phyloP scores from a whole-genome alignment of 2,797 vertebrate genomes.

The Paramormyrops hopkinsi region DNA sequence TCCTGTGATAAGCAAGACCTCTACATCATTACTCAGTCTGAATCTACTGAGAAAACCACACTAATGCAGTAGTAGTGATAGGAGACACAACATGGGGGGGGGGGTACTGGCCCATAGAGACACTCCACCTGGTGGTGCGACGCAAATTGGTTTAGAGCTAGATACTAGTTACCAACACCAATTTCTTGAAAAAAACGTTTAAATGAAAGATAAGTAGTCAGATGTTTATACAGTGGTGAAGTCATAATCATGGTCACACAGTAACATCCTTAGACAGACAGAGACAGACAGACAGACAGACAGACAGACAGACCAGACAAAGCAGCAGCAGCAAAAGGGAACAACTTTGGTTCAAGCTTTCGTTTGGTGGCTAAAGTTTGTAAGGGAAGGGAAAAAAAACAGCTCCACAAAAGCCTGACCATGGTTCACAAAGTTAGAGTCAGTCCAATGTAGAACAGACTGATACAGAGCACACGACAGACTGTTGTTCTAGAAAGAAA shows the following conservation, averaged over 20 bases:
- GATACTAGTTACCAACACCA: not conserved
- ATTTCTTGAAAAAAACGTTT: not conserved
- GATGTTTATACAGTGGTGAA: conserved; percentile 1
- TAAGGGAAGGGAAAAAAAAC: not conserved
- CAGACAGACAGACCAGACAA: not conserved
- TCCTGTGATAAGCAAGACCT: not conserved
- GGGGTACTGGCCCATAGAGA: not conserved
- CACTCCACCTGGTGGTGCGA: not conserved
- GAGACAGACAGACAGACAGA: not conserved
- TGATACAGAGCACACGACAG: not conserved
- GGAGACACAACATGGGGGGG: not conserved
- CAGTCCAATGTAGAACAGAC: not conserved
- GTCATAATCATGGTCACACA: not conserved
- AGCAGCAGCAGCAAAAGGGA: conserved; percentile 17
- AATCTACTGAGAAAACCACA: not conserved
- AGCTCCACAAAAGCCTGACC: not conserved
- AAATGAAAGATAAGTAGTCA: not conserved
- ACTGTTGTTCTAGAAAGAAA: not conserved
- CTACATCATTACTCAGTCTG: not conserved
- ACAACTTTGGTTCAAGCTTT: conserved; percentile 79
- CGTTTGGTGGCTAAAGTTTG: conserved; percentile 51
- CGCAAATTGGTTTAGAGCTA: not conserved
- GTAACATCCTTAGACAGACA: conserved; percentile 23
- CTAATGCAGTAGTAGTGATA: not conserved
- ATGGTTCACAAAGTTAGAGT: not conserved